Evolutionary conservation across 2,113 vertebrate genomes (phyloP).

Genomic region (Camelus dromedarius): DNA sequence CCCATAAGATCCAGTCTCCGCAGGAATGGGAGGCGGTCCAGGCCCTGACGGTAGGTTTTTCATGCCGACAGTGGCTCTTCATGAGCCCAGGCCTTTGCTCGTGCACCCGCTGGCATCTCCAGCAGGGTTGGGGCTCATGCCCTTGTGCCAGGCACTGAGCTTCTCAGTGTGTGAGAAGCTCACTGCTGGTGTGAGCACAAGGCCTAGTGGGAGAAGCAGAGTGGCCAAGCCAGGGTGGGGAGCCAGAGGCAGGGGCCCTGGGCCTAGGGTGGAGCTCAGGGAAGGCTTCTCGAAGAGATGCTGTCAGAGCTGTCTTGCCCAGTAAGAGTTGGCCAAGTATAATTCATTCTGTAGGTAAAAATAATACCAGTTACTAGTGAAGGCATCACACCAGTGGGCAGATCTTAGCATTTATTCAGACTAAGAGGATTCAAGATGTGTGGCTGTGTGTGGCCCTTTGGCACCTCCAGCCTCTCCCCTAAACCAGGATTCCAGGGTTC

Average conservation of each 20-base stretch:
- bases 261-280: background rate
- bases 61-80: too few species aligned
- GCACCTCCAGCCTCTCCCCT: background rate
- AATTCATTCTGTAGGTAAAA: background rate
- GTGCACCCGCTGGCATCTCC: rapidly evolving
- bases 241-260: background rate
- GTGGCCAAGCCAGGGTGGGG: background rate
- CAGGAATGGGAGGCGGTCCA: slow-evolving; percentile 98
- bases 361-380: background rate
- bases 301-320: background rate
- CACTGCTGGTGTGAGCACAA: rapidly evolving
- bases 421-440: rapidly evolving
- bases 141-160: background rate
- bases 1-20: slow-evolving; percentile 97
- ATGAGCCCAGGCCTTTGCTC: background rate
- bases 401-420: background rate
- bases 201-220: background rate
- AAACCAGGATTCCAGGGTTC: background rate
- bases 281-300: background rate
- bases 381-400: rapidly evolving
- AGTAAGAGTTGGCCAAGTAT: background rate
- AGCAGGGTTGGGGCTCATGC: background rate
- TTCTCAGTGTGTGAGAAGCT: too few species aligned
- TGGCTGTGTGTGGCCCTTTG: rapidly evolving
- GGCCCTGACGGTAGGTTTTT: slow-evolving; percentile 93